Conservation (phyloP, 2,888 invertebrate genomes). For the Enoplolaimus lenunculus region DNA sequence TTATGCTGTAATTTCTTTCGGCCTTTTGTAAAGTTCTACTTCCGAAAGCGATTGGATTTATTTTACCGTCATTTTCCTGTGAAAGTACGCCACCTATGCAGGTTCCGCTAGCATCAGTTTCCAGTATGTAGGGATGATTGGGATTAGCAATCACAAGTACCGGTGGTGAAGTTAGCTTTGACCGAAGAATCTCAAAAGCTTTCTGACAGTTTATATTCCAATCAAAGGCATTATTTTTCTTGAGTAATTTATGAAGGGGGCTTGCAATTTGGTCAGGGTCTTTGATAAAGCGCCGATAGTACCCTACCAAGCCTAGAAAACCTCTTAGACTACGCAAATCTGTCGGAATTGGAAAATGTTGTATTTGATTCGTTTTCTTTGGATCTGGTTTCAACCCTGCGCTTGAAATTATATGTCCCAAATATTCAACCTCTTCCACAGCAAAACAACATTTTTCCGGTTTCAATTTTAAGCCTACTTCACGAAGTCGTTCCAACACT, state of each 20-base stretch:
- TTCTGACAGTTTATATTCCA: too few relatives aligned
- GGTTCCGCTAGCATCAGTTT: slow-evolving; percentile 15
- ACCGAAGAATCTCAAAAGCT: background rate
- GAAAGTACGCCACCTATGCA: slow-evolving; percentile 9
- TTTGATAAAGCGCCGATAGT: background rate
- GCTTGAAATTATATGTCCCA: background rate
- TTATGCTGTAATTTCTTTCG: slow-evolving; percentile 12
- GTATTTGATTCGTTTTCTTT: background rate
- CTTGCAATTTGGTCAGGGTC: too few relatives aligned
- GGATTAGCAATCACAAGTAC: slow-evolving; percentile 4
- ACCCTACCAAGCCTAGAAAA: background rate
- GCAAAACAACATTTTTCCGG: background rate
- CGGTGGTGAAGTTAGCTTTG: background rate
- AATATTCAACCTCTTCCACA: background rate
- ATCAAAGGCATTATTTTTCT: too few relatives aligned
- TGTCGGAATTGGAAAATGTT: background rate
- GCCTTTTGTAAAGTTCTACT: slow-evolving; percentile 3
- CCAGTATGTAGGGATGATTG: slow-evolving; percentile 8
- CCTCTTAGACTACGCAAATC: background rate
- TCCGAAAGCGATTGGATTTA: slow-evolving; percentile 9
- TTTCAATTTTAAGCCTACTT: background rate
- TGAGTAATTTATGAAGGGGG: too few relatives aligned
- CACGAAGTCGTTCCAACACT: background rate
- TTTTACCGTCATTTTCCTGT: background rate
- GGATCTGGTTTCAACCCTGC: background rate